A percentile compares a stretch with the other conserved stretches of the same genome.
phyloP scores from a whole-genome alignment of 2,888 invertebrate species.

The Cephus runcator region DNA sequence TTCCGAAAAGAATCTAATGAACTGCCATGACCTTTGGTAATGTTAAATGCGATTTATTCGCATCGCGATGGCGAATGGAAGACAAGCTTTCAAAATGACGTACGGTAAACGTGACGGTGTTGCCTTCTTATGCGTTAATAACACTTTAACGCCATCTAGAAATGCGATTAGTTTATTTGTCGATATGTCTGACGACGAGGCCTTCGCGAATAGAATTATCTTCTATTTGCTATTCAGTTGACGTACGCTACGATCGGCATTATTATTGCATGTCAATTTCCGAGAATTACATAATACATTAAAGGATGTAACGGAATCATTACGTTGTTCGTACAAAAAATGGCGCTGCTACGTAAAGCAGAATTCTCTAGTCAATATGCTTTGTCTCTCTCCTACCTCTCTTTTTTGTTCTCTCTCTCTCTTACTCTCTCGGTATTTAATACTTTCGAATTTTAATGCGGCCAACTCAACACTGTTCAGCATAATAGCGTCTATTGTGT shows the following conservation, averaged over 20 bases:
- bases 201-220: background rate
- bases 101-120: background rate
- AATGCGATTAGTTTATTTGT: background rate
- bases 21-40: slow-evolving; percentile 60
- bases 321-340: background rate
- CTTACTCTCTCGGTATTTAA: background rate
- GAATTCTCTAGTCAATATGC: background rate
- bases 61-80: background rate
- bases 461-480: background rate
- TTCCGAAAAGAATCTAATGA: slow-evolving; percentile 23
- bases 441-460: background rate
- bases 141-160: background rate
- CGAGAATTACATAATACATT: background rate
- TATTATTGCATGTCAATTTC: background rate
- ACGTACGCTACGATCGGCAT: background rate
- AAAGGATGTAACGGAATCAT: background rate
- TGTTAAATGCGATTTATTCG: slow-evolving; percentile 24
- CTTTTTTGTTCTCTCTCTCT: background rate
- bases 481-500: background rate
- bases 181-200: background rate
- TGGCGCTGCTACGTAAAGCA: background rate
- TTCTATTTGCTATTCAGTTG: background rate
- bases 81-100: background rate
- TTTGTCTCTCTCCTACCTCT: background rate
- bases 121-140: background rate